Percentiles rank a stretch among this genome's conserved stretches.
Conservation (phyloP, 1,140 invertebrate species). For the Vanessa tameamea region DNA sequence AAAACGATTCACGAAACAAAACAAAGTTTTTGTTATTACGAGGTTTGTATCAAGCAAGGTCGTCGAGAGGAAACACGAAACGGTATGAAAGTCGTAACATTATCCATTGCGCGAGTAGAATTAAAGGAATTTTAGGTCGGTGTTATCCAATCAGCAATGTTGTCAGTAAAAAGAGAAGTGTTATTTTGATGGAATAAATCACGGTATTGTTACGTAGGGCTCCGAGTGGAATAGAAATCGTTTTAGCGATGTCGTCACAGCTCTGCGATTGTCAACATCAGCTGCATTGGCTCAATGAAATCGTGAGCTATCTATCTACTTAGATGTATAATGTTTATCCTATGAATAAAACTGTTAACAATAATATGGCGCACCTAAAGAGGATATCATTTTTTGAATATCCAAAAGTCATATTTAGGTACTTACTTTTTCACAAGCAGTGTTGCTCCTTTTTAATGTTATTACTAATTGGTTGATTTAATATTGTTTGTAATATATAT, state of each 20-base stretch:
- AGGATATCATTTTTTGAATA: neutral
- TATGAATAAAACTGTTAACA: constrained; percentile 4
- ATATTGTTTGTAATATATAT: too few relatives aligned
- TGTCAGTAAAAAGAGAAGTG: constrained; percentile 3
- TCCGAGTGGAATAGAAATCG: constrained; percentile 45
- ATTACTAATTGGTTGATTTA: too few relatives aligned
- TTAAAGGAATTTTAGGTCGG: neutral
- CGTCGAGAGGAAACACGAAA: constrained; percentile 30
- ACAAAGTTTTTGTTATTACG: constrained; percentile 51
- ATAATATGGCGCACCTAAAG: neutral
- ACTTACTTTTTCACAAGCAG: too few relatives aligned
- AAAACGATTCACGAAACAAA: constrained; percentile 50
- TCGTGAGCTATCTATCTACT: constrained; percentile 3
- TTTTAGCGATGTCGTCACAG: constrained; percentile 44
- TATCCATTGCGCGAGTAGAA: constrained; percentile 31
- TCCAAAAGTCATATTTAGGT: too few relatives aligned
- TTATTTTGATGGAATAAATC: constrained; percentile 12
- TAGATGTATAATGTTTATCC: neutral
- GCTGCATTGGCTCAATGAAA: constrained; percentile 34
- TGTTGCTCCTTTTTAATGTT: too few relatives aligned
- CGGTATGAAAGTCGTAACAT: constrained; percentile 8
- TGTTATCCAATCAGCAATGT: constrained; percentile 33
- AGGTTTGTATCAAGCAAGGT: constrained; percentile 36
- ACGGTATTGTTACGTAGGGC: constrained; percentile 35
- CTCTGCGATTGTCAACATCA: constrained; percentile 38